A percentile compares a stretch with the other conserved stretches of the same genome.
These are phyloP conservation scores for Strigamia crassipes DNA, from an alignment of 2,888 invertebrate species.

Conservation along the genomic window DNA sequence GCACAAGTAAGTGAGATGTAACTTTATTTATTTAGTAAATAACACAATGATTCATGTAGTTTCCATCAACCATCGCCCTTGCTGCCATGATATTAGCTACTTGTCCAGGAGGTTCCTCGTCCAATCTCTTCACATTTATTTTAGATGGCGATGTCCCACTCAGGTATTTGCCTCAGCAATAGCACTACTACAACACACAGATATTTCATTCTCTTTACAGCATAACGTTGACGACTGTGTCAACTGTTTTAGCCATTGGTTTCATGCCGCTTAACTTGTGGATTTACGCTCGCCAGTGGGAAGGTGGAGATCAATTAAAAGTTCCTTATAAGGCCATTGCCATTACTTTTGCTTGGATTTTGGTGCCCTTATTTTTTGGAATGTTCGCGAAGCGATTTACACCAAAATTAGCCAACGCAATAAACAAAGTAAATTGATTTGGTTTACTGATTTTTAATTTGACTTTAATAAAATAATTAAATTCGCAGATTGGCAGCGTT, in stretches of 20 bases:
- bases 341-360: neutral
- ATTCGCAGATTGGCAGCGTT: neutral
- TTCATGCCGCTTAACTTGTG: conserved; percentile 12
- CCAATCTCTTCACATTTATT: too few relatives aligned
- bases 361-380: neutral
- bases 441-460: too few relatives aligned
- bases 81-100: too few relatives aligned
- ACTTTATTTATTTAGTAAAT: too few relatives aligned
- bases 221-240: neutral
- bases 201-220: neutral
- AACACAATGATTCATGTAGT: too few relatives aligned
- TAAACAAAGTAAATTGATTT: neutral
- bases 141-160: too few relatives aligned
- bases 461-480: neutral
- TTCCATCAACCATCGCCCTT: too few relatives aligned
- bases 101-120: too few relatives aligned
- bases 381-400: neutral
- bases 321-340: neutral
- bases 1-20: too few relatives aligned
- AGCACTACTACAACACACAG: too few relatives aligned
- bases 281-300: neutral
- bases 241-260: conserved; percentile 3
- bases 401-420: neutral
- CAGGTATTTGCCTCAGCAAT: too few relatives aligned
- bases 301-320: neutral